Evolutionary conservation across 2,113 vertebrate genomes (phyloP), one percentile per base, ranked within the genome.

Genomic region (Rostratula benghalensis): DNA sequence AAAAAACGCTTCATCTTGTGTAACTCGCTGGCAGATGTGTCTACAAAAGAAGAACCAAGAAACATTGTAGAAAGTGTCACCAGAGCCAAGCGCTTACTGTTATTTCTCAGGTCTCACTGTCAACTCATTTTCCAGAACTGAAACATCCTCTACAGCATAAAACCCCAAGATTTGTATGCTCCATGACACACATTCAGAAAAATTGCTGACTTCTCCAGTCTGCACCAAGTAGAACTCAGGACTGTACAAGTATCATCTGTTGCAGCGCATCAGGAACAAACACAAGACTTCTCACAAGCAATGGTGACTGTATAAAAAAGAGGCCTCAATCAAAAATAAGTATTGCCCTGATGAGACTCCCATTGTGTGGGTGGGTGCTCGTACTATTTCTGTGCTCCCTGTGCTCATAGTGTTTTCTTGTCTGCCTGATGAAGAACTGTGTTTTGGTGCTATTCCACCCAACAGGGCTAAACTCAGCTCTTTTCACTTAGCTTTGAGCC

Each of bases 71-170:
- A 24, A 35, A 84, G 57, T 31, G 48, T 24, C 67, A 60, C 60
- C 27, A 71, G 31, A 51, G 60, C 46, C 7, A 5, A 91, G 71
- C 41, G 30, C 70, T 79, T 95, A 83, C 87, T 90, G 78, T 85
- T 94, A 25, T 63, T 67, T 88, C 63, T 77, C 39, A 54, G 22
- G 18, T 61, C 67, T 65, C 4, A 0, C 11, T 51, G 28, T n/a
- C 63, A 69, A 45, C 21, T 89, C 17, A 6, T 73, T 93, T 93
- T 93, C 79, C 85, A 94, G 84, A 93, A 54, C 31, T 65, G 46
- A 91, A 88, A 91, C 31, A 74, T 50, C 59, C 37, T 35, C 87
- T 70, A 9, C 46, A 90, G 70, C 61, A 59, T 13, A 73, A 90
- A 73, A 75, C 11, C 25, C 11, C 0, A 0, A 77, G 11, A 53